Percentiles rank a stretch among this genome's conserved stretches.
Evolutionary conservation across 2,888 invertebrate genomes (phyloP).

Genomic region (Polia nebulosa): DNA sequence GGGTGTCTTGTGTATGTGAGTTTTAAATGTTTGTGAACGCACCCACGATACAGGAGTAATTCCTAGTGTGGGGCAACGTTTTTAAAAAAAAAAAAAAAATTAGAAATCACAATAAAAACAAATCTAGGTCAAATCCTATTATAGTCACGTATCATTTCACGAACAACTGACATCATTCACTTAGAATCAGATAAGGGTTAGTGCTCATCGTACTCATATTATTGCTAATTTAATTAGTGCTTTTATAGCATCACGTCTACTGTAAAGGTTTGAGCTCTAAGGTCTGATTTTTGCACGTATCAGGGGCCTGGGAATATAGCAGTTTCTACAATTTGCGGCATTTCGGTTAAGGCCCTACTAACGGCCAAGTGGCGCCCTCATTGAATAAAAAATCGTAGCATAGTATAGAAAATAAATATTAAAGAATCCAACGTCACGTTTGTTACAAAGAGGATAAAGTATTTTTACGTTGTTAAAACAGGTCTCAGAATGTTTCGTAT

Average conservation of each 20-base stretch:
- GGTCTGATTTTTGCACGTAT: conserved; percentile 22
- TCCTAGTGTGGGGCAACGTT: too few species aligned
- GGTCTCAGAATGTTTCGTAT: too few species aligned
- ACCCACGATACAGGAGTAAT: too few species aligned
- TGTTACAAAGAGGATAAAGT: too few species aligned
- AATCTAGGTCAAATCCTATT: conserved; percentile 31
- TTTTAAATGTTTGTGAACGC: too few species aligned
- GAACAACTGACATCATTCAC: conserved; percentile 33
- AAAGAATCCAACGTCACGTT: too few species aligned
- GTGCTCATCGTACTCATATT: conserved; percentile 16
- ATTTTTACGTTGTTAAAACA: too few species aligned
- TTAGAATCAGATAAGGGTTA: conserved; percentile 32
- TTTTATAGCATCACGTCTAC: conserved; percentile 32
- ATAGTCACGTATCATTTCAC: conserved; percentile 9
- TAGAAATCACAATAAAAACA: not conserved
- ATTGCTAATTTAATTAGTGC: conserved; percentile 38
- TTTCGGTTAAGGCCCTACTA: too few species aligned
- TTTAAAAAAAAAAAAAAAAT: too few species aligned
- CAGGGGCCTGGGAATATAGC: conserved; percentile 2
- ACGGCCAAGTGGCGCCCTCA: not conserved
- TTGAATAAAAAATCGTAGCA: too few species aligned
- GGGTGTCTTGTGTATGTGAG: too few species aligned
- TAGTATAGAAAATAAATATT: too few species aligned
- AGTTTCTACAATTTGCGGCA: not conserved
- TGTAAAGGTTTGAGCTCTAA: conserved; percentile 33